Conservation (phyloP, 2,113 vertebrate genomes). For the Pollachius pollachius region DNA sequence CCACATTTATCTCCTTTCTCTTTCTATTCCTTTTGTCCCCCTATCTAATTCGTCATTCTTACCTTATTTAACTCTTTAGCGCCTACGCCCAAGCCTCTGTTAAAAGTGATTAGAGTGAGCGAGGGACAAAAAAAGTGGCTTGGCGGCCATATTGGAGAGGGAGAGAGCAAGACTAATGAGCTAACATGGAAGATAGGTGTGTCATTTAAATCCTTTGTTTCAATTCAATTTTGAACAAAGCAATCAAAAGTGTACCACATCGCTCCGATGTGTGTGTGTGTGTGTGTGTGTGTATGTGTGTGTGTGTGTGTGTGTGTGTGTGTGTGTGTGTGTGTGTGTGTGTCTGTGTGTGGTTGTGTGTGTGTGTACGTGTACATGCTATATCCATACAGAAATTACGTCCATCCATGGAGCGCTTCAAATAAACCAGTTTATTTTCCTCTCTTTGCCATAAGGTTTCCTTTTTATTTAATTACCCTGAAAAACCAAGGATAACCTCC, state of each 20-base stretch:
- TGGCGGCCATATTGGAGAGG: neutral
- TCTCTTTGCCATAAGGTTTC: slow-evolving; percentile 6
- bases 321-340: neutral
- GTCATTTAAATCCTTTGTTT: slow-evolving; percentile 64
- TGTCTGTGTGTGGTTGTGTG: neutral
- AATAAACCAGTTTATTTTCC: slow-evolving; percentile 7
- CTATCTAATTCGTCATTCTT: slow-evolving; percentile 12
- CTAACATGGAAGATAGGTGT: slow-evolving; percentile 49
- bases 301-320: neutral
- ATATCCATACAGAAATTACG: slow-evolving; percentile 2
- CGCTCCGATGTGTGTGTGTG: slow-evolving; percentile 6
- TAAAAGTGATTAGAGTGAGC: slow-evolving; percentile 59
- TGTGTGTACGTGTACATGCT: neutral
- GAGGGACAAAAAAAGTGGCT: slow-evolving; percentile 25
- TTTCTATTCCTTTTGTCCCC: neutral
- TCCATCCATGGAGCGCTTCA: neutral
- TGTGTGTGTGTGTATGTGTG: neutral
- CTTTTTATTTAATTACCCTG: slow-evolving; percentile 56
- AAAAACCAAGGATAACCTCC: slow-evolving; percentile 50
- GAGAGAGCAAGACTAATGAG: slow-evolving; percentile 56
- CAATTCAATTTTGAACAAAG: slow-evolving; percentile 39
- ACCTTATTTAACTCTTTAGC: slow-evolving; percentile 6
- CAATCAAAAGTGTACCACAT: slow-evolving; percentile 35
- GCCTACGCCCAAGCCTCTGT: slow-evolving; percentile 23
- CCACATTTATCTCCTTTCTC: neutral